These are phyloP conservation scores for Pterocles orientalis DNA, from an alignment of 2,113 vertebrate genomes.

Conservation along the genomic window DNA sequence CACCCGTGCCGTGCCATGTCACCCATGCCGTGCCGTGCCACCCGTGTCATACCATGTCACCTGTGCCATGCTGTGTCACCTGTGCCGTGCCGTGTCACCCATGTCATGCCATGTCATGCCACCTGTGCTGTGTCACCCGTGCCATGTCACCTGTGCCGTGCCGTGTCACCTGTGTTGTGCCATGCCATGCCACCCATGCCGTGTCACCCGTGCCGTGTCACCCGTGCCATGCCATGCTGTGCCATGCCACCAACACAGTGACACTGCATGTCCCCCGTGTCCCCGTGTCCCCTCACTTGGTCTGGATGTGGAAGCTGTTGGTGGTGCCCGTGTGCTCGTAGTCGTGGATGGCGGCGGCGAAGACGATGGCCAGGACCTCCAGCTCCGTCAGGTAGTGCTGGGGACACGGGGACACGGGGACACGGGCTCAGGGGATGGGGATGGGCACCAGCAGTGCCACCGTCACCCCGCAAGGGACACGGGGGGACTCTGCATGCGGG, in stretches of 20 bases:
- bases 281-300: constrained; percentile 78
- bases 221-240: neutral
- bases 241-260: neutral
- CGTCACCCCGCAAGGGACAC: neutral
- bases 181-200: neutral
- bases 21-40: neutral
- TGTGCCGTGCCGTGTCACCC: no score
- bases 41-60: no score
- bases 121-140: neutral
- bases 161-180: neutral
- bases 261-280: no score
- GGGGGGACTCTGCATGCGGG: rapidly evolving
- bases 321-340: constrained; percentile 95
- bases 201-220: no score
- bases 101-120: no score
- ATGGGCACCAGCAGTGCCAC: no score
- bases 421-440: neutral
- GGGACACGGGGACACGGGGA: neutral
- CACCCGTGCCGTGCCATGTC: no score
- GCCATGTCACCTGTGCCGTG: no score
- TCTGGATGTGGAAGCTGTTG: constrained; percentile 95
- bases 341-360: constrained; percentile 93
- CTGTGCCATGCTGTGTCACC: no score
- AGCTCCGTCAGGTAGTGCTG: constrained; percentile 93
- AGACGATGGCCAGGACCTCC: constrained; percentile 88